Percentiles rank a stretch among this genome's conserved stretches.
These are phyloP conservation scores for Apodemus agrarius DNA, from an alignment of 2,797 vertebrate genomes.

Conservation along the genomic window DNA sequence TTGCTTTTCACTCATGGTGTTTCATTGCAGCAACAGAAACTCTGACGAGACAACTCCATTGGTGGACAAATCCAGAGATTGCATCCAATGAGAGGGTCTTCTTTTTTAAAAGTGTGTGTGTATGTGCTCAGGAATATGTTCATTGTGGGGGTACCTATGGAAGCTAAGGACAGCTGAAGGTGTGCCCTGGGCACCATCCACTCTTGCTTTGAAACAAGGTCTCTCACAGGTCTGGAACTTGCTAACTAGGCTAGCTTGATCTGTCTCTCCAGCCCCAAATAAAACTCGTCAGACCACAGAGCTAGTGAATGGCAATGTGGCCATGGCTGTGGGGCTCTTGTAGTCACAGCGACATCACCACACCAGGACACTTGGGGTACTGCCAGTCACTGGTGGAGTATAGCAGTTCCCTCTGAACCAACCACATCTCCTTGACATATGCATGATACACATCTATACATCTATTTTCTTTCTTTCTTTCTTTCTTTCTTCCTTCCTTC, in stretches of 20 bases:
- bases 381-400: neutral
- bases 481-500: too few species aligned
- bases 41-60: neutral
- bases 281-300: neutral
- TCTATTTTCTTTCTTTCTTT: too few species aligned
- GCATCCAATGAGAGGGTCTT: neutral
- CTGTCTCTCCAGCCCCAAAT: neutral
- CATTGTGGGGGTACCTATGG: neutral
- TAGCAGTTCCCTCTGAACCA: neutral
- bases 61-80: neutral
- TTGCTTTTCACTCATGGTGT: neutral
- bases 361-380: accelerated
- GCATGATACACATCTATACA: neutral
- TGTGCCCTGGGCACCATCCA: neutral
- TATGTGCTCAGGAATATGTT: neutral
- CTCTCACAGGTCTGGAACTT: neutral
- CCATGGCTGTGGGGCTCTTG: neutral
- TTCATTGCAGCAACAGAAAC: neutral
- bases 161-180: neutral
- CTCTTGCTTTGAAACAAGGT: neutral
- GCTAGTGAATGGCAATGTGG: neutral
- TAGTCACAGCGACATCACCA: neutral
- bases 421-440: neutral
- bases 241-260: neutral
- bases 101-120: neutral